Conservation (phyloP, 1,140 invertebrate species). For the Trichonephila inaurata region DNA sequence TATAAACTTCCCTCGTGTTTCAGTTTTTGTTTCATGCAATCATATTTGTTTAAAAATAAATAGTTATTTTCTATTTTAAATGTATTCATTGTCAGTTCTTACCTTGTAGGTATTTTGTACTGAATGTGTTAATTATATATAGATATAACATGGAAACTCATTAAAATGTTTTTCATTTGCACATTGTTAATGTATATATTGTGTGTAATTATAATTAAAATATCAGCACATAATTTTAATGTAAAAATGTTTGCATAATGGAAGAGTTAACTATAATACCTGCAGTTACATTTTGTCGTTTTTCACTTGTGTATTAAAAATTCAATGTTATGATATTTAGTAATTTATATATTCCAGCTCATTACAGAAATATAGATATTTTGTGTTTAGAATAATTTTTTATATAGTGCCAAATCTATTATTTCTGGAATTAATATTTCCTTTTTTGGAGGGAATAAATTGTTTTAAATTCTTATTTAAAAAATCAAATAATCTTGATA, state of each 20-base stretch:
- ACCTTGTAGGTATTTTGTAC: neutral
- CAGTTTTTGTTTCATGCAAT: neutral
- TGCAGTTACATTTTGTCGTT: neutral
- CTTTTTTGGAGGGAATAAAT: neutral
- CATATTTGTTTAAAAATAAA: neutral
- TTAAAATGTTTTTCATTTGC: constrained; percentile 10
- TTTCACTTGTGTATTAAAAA: neutral
- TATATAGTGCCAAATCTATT: constrained; percentile 7
- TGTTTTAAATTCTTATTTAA: neutral
- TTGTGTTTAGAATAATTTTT: constrained; percentile 12
- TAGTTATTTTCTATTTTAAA: neutral
- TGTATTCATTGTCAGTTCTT: neutral
- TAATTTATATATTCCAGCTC: neutral
- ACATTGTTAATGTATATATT: constrained; percentile 13
- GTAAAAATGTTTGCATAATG: constrained; percentile 16
- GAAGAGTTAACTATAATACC: neutral
- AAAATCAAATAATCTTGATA: too few relatives aligned
- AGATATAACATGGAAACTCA: neutral
- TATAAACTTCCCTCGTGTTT: constrained; percentile 15
- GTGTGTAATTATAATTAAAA: neutral
- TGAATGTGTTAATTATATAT: neutral
- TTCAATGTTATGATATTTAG: neutral
- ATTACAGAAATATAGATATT: neutral
- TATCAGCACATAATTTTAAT: constrained; percentile 5
- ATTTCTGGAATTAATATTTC: neutral